Conservation (phyloP, 2,113 vertebrate genomes). For the Anguilla rostrata region DNA sequence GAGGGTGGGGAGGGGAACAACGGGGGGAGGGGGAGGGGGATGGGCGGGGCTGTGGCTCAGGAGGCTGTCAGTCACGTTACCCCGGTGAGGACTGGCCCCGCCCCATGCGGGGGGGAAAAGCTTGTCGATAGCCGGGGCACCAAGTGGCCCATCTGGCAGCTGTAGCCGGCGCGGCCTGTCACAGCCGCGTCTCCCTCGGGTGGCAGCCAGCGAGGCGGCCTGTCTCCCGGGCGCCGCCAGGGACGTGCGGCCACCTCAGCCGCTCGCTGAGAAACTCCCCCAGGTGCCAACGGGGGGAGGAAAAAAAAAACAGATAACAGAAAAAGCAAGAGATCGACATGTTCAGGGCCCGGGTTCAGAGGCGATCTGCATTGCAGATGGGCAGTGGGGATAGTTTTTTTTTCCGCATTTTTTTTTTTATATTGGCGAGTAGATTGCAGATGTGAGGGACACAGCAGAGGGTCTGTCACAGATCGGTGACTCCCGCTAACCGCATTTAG, state of each 20-base stretch:
- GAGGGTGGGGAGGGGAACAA: background rate
- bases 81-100: background rate
- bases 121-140: constrained; percentile 4
- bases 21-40: background rate
- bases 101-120: background rate
- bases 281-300: background rate
- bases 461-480: background rate
- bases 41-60: background rate
- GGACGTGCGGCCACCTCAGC: background rate
- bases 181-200: background rate
- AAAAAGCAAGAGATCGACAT: background rate
- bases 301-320: background rate
- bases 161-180: constrained; percentile 15
- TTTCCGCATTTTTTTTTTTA: background rate
- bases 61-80: constrained; percentile 12
- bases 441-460: background rate
- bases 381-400: background rate
- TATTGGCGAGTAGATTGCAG: background rate
- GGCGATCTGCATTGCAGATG: background rate
- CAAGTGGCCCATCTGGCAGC: constrained; percentile 22
- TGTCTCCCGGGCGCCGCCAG: background rate
- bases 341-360: background rate
- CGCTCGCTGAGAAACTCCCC: constrained; percentile 8
- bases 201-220: background rate
- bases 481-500: background rate